Base-by-base conservation (phyloP, 2,888 invertebrate genomes). In the Gortyna flavago region DNA sequence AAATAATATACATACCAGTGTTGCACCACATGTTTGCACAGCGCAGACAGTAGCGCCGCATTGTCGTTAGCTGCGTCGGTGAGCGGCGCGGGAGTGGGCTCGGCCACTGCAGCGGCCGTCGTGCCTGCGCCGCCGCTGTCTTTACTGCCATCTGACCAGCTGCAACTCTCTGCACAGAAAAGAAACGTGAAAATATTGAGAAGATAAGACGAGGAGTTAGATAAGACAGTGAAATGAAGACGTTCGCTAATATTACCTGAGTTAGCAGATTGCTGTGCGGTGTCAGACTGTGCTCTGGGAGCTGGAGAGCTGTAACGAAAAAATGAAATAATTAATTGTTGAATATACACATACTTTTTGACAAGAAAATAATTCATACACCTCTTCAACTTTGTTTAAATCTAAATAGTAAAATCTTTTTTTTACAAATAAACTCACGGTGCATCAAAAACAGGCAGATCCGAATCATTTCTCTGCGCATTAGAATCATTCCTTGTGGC, bases 111-210 rank as follows among this genome's bases (percentile, higher is more conserved):
- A 2, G 77, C 86, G 18, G 79, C 84, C 0, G 90, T 59, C 0
- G 76, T 86, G 0, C 80, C 88, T 2, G 86, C 90, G 0, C 89
- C 90, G 0, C 89, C 93, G 69, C 92, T 94, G 38, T 96, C 96
- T 75, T 95, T 94, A 76, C 93, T 94, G 38, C 91, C 94, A 48
- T 96, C 96, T 2, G 96, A 95, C 97, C 96, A 97, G 81, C 95
- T 95, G 87, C 93, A 93, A 72, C 90, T 94, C 80, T 96, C 95
- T 93, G 85, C 18, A 29, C 18, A 29, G 29, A 16, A 59, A 41
- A 41, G n/a, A 57, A n/a, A 57, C 13, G 5, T n/a, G 57, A n/a
- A n/a, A 57, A 57, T 54, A 51, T 21, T 51, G 21, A 18, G 6
- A 48, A 18, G 5, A 18, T 48, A 48, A 5, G 48, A 48, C 48